phyloP scores from a whole-genome alignment of 1,140 invertebrate species.

The Brachionus angularis region DNA sequence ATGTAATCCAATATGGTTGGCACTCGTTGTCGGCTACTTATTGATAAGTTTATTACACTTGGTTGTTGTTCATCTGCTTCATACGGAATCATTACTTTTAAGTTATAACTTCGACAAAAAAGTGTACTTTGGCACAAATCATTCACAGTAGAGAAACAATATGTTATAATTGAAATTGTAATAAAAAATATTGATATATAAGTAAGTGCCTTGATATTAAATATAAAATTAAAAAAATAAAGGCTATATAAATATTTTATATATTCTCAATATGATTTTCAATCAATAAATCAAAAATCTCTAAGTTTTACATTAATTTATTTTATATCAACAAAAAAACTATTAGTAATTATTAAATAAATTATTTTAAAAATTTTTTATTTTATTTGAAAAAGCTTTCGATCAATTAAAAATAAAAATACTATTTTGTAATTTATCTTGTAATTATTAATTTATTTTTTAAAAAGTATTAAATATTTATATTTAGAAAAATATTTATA shows the following conservation, averaged over 20 bases:
- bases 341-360: no score
- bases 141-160: constrained; percentile 21
- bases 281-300: no score
- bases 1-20: constrained; percentile 18
- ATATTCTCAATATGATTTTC: no score
- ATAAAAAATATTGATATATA: constrained; percentile 36
- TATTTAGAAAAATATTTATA: no score
- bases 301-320: no score
- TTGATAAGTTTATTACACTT: constrained; percentile 8
- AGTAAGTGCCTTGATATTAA: constrained; percentile 1
- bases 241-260: background rate
- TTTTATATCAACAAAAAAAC: no score
- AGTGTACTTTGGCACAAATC: constrained; percentile 28
- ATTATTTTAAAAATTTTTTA: no score
- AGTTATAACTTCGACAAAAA: constrained; percentile 32
- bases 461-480: no score
- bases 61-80: background rate
- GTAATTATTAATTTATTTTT: no score
- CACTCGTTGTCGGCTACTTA: constrained; percentile 3
- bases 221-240: background rate
- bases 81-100: background rate
- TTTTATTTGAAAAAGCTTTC: no score
- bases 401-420: no score
- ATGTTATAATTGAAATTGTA: constrained; percentile 30
- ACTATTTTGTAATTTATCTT: no score